Evolutionary conservation across 2,888 invertebrate genomes (phyloP).

Genomic region (Cataglyphis rosenhaueri): DNA sequence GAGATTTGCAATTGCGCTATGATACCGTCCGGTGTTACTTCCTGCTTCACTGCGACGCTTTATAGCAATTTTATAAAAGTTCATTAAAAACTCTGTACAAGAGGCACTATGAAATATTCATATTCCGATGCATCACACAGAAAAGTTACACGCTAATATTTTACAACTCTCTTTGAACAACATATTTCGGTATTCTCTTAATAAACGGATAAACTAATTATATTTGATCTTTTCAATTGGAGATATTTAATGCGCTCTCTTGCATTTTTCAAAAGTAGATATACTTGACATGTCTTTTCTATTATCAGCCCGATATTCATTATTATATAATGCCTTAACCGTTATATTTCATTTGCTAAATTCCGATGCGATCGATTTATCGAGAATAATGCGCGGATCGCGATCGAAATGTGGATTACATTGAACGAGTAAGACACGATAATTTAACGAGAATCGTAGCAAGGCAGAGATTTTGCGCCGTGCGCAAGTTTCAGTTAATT

Average conservation of each 20-base stretch:
- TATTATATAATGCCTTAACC: constrained; percentile 26
- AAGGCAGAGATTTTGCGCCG: constrained; percentile 11
- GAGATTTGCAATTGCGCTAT: constrained; percentile 90
- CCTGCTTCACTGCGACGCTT: constrained; percentile 89
- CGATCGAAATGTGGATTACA: background rate
- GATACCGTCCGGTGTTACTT: constrained; percentile 90
- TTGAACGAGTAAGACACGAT: background rate
- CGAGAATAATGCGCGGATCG: constrained; percentile 14
- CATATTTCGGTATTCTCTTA: background rate
- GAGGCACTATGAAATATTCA: constrained; percentile 42
- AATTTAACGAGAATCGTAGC: constrained; percentile 27
- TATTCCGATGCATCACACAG: background rate
- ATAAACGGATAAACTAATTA: constrained; percentile 26
- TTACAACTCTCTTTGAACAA: constrained; percentile 9
- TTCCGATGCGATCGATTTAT: constrained; percentile 40
- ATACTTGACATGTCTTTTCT: background rate
- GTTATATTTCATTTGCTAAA: constrained; percentile 44
- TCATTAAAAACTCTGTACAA: constrained; percentile 28
- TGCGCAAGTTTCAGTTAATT: constrained; percentile 25
- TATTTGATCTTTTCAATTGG: constrained; percentile 17
- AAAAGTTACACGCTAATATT: constrained; percentile 24
- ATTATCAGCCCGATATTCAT: constrained; percentile 34
- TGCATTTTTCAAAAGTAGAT: constrained; percentile 20
- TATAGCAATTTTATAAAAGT: constrained; percentile 20
- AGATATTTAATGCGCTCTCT: background rate